Conservation (phyloP, 2,888 invertebrate species). For the Acanthacorydalis orientalis region DNA sequence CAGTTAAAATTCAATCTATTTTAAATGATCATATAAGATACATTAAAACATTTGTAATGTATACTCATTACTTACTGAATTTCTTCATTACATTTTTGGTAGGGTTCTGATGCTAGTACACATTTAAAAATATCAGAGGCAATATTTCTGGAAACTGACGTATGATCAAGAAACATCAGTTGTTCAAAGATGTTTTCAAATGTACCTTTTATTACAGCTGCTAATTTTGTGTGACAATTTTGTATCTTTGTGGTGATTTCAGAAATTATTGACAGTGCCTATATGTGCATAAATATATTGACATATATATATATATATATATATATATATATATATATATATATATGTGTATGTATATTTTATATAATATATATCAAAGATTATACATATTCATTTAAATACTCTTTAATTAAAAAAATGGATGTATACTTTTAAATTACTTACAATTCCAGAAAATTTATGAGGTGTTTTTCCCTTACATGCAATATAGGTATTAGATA, state of each 20-base stretch:
- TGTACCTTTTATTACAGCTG: constrained; percentile 11
- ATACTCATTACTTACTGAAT: constrained; percentile 6
- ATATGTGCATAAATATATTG: background rate
- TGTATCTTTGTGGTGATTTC: constrained; percentile 11
- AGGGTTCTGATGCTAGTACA: constrained; percentile 6
- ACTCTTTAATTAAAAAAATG: too few relatives aligned
- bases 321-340: too few relatives aligned
- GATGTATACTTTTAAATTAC: too few relatives aligned
- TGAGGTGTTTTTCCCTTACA: too few relatives aligned
- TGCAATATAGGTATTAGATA: constrained; percentile 5
- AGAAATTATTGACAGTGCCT: constrained; percentile 17
- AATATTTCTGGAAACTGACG: constrained; percentile 12
- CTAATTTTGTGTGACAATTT: constrained; percentile 11
- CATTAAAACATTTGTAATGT: background rate
- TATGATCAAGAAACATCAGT: constrained; percentile 17
- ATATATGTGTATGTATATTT: too few relatives aligned
- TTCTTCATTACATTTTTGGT: constrained; percentile 8
- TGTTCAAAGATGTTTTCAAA: constrained; percentile 16
- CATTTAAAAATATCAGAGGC: constrained; percentile 12
- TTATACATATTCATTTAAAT: too few relatives aligned
- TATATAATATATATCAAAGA: background rate
- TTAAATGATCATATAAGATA: too few relatives aligned
- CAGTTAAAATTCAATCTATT: too few relatives aligned
- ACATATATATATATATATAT: too few relatives aligned
- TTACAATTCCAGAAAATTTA: too few relatives aligned